Evolutionary conservation across 2,888 invertebrate genomes (phyloP).

Genomic region (Agriopis aurantiaria): DNA sequence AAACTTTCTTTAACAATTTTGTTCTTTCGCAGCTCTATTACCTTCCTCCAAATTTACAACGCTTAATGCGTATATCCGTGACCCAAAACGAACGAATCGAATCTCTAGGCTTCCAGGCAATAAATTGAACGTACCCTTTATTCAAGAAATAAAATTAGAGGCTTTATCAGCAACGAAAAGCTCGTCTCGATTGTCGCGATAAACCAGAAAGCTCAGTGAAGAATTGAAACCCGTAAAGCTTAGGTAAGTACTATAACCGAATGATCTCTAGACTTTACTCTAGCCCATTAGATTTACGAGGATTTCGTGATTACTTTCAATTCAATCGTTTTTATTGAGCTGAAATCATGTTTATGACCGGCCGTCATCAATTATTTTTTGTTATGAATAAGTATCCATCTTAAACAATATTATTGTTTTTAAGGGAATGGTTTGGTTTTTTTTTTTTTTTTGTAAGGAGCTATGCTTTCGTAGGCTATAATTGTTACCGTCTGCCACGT

Average conservation of each 20-base stretch:
- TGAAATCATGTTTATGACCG: slow-evolving; percentile 1
- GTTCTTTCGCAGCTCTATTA: background rate
- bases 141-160: slow-evolving; percentile 21
- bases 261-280: slow-evolving; percentile 1
- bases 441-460: too few species aligned
- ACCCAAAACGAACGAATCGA: slow-evolving; percentile 1
- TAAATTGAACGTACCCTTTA: slow-evolving; percentile 16
- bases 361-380: slow-evolving; percentile 1
- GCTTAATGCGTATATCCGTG: background rate
- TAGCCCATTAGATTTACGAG: slow-evolving; percentile 28
- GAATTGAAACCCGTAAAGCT: slow-evolving; percentile 14
- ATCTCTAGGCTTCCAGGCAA: slow-evolving; percentile 6
- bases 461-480: too few species aligned
- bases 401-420: too few species aligned
- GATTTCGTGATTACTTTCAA: slow-evolving; percentile 21
- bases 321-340: slow-evolving; percentile 22
- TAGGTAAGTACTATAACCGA: slow-evolving; percentile 15
- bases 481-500: too few species aligned
- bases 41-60: background rate
- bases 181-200: slow-evolving; percentile 15
- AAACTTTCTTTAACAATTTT: background rate
- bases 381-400: background rate
- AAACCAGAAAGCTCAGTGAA: slow-evolving; percentile 11
- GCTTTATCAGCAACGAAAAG: slow-evolving; percentile 16
- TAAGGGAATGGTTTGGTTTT: too few species aligned